Evolutionary conservation across 1,140 invertebrate species (phyloP), one percentile per base, ranked within the genome.

Genomic region (Amphibalanus amphitrite): DNA sequence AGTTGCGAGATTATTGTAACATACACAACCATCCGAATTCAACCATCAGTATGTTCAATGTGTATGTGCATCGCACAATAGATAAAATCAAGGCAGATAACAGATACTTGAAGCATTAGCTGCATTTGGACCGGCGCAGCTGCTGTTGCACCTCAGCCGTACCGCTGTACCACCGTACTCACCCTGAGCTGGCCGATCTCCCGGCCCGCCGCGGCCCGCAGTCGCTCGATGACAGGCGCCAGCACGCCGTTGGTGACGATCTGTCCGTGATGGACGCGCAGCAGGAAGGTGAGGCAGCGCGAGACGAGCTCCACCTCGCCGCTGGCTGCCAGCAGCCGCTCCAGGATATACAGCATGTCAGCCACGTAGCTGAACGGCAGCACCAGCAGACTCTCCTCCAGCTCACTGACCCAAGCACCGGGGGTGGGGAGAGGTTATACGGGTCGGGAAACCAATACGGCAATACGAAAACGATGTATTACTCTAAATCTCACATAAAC

Each of bases 301-400:
- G 85, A 85, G 69, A 89, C 79, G 67, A 95, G 79, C 82, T 98
- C 95, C 0, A 85, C 81, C 70, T 91, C 84, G 75, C 88, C 84
- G 10, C 70, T 72, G 74, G 85, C 82, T 28, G 84, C 81, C 0
- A 93, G 81, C 29, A 95, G 79, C 1, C 80, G 79, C 0, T 88
- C 86, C 65, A 97, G 78, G 74, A 87, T 81, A 72, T 87, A 80
- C 0, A 98, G 82, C 69, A 98, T 83, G 69, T 93, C 86, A 75
- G 87, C 87, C 0, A 93, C 90, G 70, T 86, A 84, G 29, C 86
- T 84, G 77, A 95, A 93, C 28, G 94, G 92, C 29, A 98, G 80
- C 15, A 95, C 81, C 0, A 97, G 78, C 3, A 98, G 81, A 0
- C 91, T 85, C 81, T 96, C 92, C 80, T 97, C 93, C 67, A 98